Base-by-base conservation (phyloP, 2,797 vertebrate species). In the Pseudomugil gertrudae region DNA sequence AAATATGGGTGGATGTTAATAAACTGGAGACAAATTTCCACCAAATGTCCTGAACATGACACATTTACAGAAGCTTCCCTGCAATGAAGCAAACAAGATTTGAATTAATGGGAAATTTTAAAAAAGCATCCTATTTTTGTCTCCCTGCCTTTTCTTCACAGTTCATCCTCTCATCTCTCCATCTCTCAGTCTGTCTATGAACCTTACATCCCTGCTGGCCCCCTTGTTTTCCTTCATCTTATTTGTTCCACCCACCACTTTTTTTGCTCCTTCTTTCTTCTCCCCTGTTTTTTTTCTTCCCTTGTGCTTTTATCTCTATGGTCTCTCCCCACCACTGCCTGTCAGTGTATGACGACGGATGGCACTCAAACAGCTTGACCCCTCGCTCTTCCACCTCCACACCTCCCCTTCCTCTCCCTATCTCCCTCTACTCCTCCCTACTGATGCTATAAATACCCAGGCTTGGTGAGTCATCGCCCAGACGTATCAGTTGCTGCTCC, bases 381-480 rank as follows among this genome's bases (percentile, higher is more conserved):
- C 72, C 17, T 72, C 27, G 5, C 70, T 66, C 69, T 68, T 73
- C 80, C 59, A 36, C 75, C 67, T 66, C 66, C 73, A 7, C 55
- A 17, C 58, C 64, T 57, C 53, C 69, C 74, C 76, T 76, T 63
- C 69, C 33, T 68, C 23, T 4, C 71, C 66, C 69, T 69, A 69
- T 74, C 52, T 38, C 67, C 70, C 74, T 58, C 63, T 72, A 60
- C 54, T 67, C 72, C 73, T 67, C 66, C 77, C 66, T 62, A 67
- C 63, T 52, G 79, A 84, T 90, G 79, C 91, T 94, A 94, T 93
- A 93, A 94, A 94, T 94, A 94, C 67, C 84, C 88, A 69, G 69
- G 81, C 75, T 84, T 70, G 89, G 92, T 94, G 93, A 94, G 92
- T 94, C 93, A 94, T 92, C 90, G 85, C 84, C 80, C 80, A 90